These are phyloP conservation scores for Drosophila bocki DNA, from an alignment of 1,140 invertebrate genomes.

Conservation along the genomic window DNA sequence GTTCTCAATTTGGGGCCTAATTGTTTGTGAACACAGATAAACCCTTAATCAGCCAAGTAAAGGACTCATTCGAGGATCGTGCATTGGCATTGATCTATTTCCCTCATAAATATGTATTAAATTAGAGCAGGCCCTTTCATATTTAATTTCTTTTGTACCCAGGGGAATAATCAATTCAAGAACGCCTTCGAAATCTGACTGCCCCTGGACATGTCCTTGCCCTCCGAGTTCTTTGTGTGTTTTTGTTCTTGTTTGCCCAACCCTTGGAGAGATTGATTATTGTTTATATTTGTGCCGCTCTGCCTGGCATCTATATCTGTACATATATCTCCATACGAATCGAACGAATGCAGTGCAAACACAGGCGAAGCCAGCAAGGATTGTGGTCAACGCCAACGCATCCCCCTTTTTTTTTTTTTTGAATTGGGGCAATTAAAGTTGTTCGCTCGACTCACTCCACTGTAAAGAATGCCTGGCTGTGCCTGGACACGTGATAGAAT, in stretches of 20 bases:
- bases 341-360: slow-evolving; percentile 74
- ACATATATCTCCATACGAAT: slow-evolving; percentile 34
- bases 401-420: slow-evolving; percentile 30
- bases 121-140: slow-evolving; percentile 49
- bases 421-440: slow-evolving; percentile 83
- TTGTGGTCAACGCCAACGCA: slow-evolving; percentile 69
- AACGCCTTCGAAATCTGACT: slow-evolving; percentile 63
- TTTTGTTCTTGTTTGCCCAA: slow-evolving; percentile 69
- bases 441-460: slow-evolving; percentile 58
- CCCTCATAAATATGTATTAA: slow-evolving; percentile 79
- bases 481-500: slow-evolving; percentile 68
- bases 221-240: slow-evolving; percentile 53
- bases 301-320: slow-evolving; percentile 29
- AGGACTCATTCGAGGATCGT: slow-evolving; percentile 12
- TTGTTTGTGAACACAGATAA: neutral
- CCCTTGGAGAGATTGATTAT: slow-evolving; percentile 81
- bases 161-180: slow-evolving; percentile 77
- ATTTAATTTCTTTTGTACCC: slow-evolving; percentile 38
- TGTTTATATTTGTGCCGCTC: slow-evolving; percentile 78
- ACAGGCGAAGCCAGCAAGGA: slow-evolving; percentile 52
- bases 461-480: slow-evolving; percentile 46
- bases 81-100: slow-evolving; percentile 60
- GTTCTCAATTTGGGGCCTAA: too few relatives aligned
- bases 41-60: neutral
- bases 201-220: slow-evolving; percentile 68